phyloP scores from a whole-genome alignment of 2,797 vertebrate species.

The Graptemys geographica region DNA sequence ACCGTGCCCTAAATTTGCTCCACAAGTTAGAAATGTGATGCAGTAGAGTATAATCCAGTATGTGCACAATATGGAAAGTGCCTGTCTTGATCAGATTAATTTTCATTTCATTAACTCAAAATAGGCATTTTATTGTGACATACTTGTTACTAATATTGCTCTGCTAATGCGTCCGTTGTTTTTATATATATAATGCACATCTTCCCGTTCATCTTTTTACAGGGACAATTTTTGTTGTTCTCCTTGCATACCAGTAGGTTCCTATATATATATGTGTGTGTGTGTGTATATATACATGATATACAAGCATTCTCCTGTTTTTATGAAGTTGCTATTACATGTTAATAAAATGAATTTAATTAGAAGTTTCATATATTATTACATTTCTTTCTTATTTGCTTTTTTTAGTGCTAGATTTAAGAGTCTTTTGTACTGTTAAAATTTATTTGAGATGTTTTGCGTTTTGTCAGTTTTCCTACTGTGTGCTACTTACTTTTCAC shows the following conservation, averaged over 20 bases:
- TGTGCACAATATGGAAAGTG: neutral
- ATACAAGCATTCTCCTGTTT: conserved; percentile 36
- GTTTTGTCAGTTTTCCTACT: conserved; percentile 69
- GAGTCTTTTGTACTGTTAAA: conserved; percentile 64
- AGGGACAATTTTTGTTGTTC: conserved; percentile 1
- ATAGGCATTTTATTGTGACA: conserved; percentile 11
- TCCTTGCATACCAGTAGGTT: conserved; percentile 33
- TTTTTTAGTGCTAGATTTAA: conserved; percentile 63
- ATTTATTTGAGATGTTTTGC: conserved; percentile 67
- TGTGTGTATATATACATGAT: conserved; percentile 39
- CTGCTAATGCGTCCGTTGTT: conserved; percentile 12
- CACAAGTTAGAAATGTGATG: neutral
- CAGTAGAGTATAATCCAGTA: neutral
- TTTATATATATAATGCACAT: neutral
- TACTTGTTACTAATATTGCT: neutral
- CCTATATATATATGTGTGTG: conserved; percentile 24
- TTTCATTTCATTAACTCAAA: neutral
- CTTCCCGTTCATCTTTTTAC: conserved; percentile 8
- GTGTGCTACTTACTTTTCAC: conserved; percentile 59
- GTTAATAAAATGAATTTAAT: conserved; percentile 68
- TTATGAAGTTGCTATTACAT: conserved; percentile 58
- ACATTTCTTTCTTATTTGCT: conserved; percentile 51
- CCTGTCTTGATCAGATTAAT: conserved; percentile 1
- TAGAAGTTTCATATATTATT: conserved; percentile 59
- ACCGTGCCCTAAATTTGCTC: neutral